phyloP scores from a whole-genome alignment of 37 sponge, comb jelly and placozoan species.

The Beroe forskalii region DNA sequence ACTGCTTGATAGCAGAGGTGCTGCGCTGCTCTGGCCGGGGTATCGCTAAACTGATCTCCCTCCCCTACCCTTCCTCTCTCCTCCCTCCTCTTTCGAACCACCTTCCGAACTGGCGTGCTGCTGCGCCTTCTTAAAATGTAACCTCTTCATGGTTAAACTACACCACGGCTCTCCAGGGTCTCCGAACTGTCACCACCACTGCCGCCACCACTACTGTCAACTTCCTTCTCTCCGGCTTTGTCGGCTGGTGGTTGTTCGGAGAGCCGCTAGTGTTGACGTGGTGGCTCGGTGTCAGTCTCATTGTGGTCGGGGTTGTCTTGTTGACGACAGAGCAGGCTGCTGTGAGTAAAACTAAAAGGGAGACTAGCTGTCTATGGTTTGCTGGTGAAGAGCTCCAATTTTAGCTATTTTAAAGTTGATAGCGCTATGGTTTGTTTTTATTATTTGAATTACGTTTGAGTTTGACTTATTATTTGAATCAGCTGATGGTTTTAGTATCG shows the following conservation, averaged over 20 bases:
- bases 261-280: background rate
- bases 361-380: too few relatives aligned
- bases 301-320: constrained; percentile 15
- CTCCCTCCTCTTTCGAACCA: background rate
- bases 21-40: constrained; percentile 2
- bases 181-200: constrained; percentile 35
- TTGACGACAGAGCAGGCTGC: background rate
- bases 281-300: constrained; percentile 41
- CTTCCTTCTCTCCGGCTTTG: constrained; percentile 8
- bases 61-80: background rate
- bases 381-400: too few relatives aligned
- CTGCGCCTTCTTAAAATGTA: too few relatives aligned
- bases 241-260: constrained; percentile 28
- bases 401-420: too few relatives aligned
- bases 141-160: constrained; percentile 64
- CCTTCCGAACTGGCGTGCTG: too few relatives aligned
- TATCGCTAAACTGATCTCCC: constrained; percentile 1
- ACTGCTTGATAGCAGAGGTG: constrained; percentile 20
- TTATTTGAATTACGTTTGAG: too few relatives aligned
- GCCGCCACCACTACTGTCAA: constrained; percentile 35
- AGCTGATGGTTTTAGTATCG: too few relatives aligned
- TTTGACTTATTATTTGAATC: too few relatives aligned
- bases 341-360: background rate
- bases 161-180: constrained; percentile 35
- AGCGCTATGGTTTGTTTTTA: too few relatives aligned